Base-by-base conservation (phyloP, 2,888 invertebrate species). In the Amiota mariae region DNA sequence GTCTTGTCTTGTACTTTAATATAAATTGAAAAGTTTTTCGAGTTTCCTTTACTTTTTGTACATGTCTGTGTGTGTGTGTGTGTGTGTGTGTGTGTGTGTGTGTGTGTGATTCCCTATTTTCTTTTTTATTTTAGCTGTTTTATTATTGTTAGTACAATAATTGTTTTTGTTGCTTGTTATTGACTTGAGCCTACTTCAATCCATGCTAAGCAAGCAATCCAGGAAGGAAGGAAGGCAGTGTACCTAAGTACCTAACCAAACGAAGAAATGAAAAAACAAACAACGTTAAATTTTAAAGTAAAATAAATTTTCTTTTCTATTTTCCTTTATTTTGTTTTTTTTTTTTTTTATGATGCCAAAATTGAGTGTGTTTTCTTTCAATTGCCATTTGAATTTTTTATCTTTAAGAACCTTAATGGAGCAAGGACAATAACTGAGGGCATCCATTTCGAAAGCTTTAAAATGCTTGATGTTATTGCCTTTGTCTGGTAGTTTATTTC, bases 1-100 rank as follows among this genome's bases (percentile, higher is more conserved):
- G 1, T 24, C 24, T 24, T 24, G 24, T 24, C 24, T 6, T 36
- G 36, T 36, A 36, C 3, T 6, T 36, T 36, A 36, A 48, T 24
- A 66, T 48, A 66, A 66, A 66, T 66, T 66, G 66, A 66, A 66
- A 66, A 66, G 66, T 49, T 66, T 66, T 49, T 66, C n/a, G 47
- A 64, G 59, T 18, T 59, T 59, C 20, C 18, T 59, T 59, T 59
- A 18, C 20, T 6, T 59, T 59, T 59, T 24, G 54, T 4, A 8
- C n/a, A n/a, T n/a, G n/a, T n/a, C n/a, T 4, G 12, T 54, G 12
- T n/a, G 12, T 54, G 13, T 10, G 54, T 4, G 12, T 54, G 12
- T n/a, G 12, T 54, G 13, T 10, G 54, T 4, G 12, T 54, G 12
- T n/a, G 12, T 54, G 13, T 10, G 54, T n/a, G n/a, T 4, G 12